Conservation (phyloP, 2,797 vertebrate species). For the Cygnus olor region DNA sequence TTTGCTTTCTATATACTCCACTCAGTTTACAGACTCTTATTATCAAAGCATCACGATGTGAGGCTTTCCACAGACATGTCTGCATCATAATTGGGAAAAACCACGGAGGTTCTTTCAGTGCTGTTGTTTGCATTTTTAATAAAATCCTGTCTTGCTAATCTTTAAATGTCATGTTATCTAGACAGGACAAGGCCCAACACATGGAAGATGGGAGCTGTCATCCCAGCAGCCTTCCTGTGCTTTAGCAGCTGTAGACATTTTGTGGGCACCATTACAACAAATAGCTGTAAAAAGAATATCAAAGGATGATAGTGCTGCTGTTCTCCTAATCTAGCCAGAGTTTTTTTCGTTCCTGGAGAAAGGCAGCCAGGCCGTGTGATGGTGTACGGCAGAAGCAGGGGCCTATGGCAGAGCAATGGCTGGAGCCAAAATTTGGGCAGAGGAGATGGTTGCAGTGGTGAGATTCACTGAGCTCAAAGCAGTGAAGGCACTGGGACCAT, state of each 20-base stretch:
- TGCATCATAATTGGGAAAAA: not conserved
- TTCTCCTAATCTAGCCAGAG: not conserved
- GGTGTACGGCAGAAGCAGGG: not conserved
- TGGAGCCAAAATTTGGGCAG: not conserved
- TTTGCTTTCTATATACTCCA: not conserved
- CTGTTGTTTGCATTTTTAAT: not conserved
- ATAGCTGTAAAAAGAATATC: not conserved
- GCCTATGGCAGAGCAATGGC: not conserved
- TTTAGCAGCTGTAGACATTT: not conserved
- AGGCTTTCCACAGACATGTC: not conserved
- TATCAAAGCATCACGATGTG: not conserved
- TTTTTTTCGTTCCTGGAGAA: not conserved
- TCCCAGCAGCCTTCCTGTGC: not conserved
- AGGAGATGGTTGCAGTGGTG: not conserved
- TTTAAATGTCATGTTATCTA: not conserved
- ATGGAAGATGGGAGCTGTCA: not conserved
- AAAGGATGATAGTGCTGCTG: not conserved
- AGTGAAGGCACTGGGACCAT: not conserved
- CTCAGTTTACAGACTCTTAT: not conserved
- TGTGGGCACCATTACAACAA: not conserved
- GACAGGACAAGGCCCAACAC: not conserved
- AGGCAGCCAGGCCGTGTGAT: not conserved
- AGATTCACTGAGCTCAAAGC: not conserved
- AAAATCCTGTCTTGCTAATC: not conserved
- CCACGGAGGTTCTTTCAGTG: not conserved